These are phyloP conservation scores for Athene noctua DNA, from an alignment of 2,113 vertebrate genomes.

Conservation along the genomic window DNA sequence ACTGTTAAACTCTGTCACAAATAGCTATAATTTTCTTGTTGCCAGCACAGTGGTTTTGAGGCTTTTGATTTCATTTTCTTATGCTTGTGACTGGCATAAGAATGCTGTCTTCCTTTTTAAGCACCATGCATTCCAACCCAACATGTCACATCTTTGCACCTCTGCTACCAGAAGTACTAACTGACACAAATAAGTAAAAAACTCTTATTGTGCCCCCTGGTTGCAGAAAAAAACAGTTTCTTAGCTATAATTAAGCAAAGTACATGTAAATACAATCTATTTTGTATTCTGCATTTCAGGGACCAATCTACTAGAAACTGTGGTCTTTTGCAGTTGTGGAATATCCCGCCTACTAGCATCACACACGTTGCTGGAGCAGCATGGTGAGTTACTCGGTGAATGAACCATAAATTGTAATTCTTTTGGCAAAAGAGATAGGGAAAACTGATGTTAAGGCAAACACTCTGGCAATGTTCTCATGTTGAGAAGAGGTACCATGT, in stretches of 20 bases:
- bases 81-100: neutral
- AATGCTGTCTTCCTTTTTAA: neutral
- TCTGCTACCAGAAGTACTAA: neutral
- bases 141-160: neutral
- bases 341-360: neutral
- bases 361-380: accelerated
- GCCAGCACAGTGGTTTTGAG: neutral
- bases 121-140: neutral
- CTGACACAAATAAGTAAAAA: neutral
- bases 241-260: neutral
- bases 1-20: neutral
- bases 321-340: neutral
- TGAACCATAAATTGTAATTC: neutral
- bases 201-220: neutral
- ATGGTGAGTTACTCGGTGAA: neutral
- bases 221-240: neutral
- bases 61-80: neutral
- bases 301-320: neutral
- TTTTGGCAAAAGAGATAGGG: neutral
- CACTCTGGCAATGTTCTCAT: neutral
- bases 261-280: neutral
- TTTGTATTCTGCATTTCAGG: neutral
- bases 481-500: neutral
- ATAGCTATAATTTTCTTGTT: neutral
- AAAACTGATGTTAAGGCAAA: neutral